Evolutionary conservation across 2,113 vertebrate species (phyloP).

Genomic region (Amphiprion percula): DNA sequence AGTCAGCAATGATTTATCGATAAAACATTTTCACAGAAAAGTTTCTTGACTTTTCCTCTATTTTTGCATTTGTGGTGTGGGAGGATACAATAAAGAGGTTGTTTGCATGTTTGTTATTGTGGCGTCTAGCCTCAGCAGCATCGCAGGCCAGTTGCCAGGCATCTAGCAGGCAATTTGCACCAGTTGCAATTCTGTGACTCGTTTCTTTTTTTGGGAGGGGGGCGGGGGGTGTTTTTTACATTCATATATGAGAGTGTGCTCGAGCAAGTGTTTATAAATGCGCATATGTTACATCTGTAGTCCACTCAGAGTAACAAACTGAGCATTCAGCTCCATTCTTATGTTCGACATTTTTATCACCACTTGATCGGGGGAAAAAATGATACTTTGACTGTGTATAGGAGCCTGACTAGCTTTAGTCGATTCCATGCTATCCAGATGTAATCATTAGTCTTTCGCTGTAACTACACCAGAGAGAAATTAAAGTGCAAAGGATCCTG

Average conservation of each 20-base stretch:
- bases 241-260: conserved; percentile 11
- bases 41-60: conserved; percentile 22
- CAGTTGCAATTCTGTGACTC: conserved; percentile 14
- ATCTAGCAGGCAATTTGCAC: conserved; percentile 32
- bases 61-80: conserved; percentile 34
- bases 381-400: conserved; percentile 19
- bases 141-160: conserved; percentile 37
- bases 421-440: conserved; percentile 49
- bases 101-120: conserved; percentile 23
- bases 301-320: conserved; percentile 31
- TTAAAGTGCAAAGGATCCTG: conserved; percentile 70
- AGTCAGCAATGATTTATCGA: conserved; percentile 32
- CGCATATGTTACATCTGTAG: conserved; percentile 41
- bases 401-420: conserved; percentile 41
- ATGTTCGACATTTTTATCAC: conserved; percentile 39
- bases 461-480: conserved; percentile 72
- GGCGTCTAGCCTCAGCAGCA: conserved; percentile 15
- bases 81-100: conserved; percentile 35
- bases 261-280: conserved; percentile 56
- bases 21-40: conserved; percentile 30
- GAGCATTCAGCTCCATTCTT: conserved; percentile 13
- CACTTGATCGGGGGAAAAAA: conserved; percentile 21
- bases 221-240: background rate
- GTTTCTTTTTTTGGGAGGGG: background rate
- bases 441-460: conserved; percentile 64